A percentile compares a stretch with the other conserved stretches of the same genome.
Conservation (phyloP, 2,113 vertebrate species). For the Oxyruncus cristatus region DNA sequence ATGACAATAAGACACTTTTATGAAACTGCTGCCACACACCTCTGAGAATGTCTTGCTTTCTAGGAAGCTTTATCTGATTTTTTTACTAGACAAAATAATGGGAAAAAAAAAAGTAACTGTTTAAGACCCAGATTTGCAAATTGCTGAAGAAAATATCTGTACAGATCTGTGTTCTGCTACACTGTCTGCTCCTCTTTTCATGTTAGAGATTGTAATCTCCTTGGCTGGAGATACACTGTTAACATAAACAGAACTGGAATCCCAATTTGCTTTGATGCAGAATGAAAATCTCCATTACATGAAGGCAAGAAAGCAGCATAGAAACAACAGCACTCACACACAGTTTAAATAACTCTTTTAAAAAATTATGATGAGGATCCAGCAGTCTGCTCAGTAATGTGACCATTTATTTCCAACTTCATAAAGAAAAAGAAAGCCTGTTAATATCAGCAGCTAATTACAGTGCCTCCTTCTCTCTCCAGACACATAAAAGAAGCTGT, state of each 20-base stretch:
- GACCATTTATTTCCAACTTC: conserved; percentile 15
- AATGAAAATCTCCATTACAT: neutral
- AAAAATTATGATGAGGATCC: neutral
- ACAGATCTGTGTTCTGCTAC: neutral
- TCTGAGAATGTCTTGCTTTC: neutral
- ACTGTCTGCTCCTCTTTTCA: neutral
- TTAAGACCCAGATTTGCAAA: neutral
- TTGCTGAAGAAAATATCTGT: neutral
- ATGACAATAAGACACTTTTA: neutral
- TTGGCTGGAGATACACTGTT: neutral
- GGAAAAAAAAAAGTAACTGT: accelerated
- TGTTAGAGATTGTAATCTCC: neutral
- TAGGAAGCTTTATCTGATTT: conserved; percentile 41
- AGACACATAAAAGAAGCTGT: conserved; percentile 47
- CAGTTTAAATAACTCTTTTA: neutral
- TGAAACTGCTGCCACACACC: conserved; percentile 7
- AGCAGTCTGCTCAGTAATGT: neutral
- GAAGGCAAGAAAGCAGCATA: neutral
- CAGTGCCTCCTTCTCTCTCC: conserved; percentile 29
- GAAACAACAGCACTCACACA: neutral
- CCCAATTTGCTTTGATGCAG: neutral
- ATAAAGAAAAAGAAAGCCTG: conserved; percentile 16
- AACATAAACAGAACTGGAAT: neutral
- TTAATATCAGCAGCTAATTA: conserved; percentile 62
- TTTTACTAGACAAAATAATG: neutral